These are phyloP conservation scores for Muschampia staudingeri DNA, from an alignment of 2,888 invertebrate genomes.

Conservation along the genomic window DNA sequence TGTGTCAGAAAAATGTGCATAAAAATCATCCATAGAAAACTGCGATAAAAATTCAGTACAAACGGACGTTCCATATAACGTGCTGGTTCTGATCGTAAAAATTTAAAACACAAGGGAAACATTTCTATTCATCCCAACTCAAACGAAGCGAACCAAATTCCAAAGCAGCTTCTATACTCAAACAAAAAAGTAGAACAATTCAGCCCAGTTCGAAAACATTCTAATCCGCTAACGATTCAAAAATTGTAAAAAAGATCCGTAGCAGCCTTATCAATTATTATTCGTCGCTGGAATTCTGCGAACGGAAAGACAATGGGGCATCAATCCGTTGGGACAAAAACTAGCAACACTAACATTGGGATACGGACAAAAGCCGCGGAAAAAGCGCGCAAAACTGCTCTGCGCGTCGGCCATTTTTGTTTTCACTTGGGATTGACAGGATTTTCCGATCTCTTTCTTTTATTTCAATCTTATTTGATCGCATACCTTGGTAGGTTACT, in stretches of 20 bases:
- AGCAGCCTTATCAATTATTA: conserved; percentile 86
- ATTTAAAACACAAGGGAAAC: conserved; percentile 40
- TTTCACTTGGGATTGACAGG: conserved; percentile 41
- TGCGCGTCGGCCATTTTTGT: conserved; percentile 64
- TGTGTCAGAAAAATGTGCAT: neutral
- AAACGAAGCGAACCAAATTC: conserved; percentile 37
- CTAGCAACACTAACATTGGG: conserved; percentile 82
- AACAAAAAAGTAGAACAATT: conserved; percentile 60
- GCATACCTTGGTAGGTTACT: neutral
- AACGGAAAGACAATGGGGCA: conserved; percentile 87
- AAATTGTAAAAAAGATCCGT: conserved; percentile 72
- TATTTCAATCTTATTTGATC: conserved; percentile 25
- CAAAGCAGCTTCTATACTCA: conserved; percentile 38
- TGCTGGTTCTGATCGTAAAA: conserved; percentile 29
- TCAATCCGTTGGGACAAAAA: conserved; percentile 83
- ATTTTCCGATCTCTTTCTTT: conserved; percentile 28
- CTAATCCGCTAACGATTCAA: conserved; percentile 82
- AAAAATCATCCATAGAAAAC: neutral
- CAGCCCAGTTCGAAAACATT: conserved; percentile 73
- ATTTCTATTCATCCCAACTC: conserved; percentile 36
- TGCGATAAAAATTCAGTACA: neutral
- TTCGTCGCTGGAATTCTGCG: conserved; percentile 83
- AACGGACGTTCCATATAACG: neutral
- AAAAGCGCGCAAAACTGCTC: conserved; percentile 70
- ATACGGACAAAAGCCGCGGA: conserved; percentile 77